Percentiles rank a stretch among this genome's conserved stretches.
Evolutionary conservation across 2,113 vertebrate species (phyloP).

Genomic region (Puma concolor): DNA sequence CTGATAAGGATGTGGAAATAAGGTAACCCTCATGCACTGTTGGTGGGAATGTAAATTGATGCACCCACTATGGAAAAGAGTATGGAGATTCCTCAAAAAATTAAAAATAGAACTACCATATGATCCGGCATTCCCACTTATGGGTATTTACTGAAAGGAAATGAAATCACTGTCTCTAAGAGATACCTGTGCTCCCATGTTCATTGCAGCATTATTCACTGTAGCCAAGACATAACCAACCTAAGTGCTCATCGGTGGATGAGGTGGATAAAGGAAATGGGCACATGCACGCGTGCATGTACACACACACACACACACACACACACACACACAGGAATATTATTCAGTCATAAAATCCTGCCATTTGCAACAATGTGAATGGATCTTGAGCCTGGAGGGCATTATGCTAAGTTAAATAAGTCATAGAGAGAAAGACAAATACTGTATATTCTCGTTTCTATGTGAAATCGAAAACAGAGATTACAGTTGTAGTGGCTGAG

Average conservation of each 20-base stretch:
- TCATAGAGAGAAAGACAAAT: not conserved
- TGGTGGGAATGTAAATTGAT: not conserved
- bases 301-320: not conserved
- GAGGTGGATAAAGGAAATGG: not conserved
- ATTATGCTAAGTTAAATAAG: not conserved
- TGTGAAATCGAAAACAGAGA: not conserved
- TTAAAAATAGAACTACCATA: not conserved
- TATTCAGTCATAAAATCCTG: not conserved
- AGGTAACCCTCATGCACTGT: not conserved
- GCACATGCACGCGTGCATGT: fast-evolving
- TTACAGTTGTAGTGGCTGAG: not conserved
- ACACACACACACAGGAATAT: not conserved
- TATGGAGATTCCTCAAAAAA: not conserved
- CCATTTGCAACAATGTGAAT: not conserved
- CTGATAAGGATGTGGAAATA: not conserved
- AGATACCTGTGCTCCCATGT: not conserved
- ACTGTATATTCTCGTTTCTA: not conserved
- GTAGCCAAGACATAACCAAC: not conserved
- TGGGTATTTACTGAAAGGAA: not conserved
- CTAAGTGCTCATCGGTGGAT: not conserved
- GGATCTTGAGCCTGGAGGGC: not conserved
- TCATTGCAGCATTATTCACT: not conserved
- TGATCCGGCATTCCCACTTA: not conserved
- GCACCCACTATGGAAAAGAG: not conserved
- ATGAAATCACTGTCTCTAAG: not conserved